Evolutionary conservation across 2,113 vertebrate species (phyloP).

Genomic region (Oriolus oriolus): DNA sequence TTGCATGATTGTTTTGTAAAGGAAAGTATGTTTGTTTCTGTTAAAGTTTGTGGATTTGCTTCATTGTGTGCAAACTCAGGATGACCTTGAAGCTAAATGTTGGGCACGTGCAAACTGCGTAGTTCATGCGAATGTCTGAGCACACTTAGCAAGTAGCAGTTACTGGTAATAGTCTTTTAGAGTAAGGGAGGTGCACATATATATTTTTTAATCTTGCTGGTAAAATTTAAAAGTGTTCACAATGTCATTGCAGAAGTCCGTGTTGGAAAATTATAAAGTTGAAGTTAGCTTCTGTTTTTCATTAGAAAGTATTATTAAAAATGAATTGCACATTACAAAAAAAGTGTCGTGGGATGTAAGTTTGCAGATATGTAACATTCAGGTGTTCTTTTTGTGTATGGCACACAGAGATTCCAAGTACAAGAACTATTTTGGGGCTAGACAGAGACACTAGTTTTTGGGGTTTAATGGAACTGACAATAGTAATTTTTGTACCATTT

Average conservation of each 20-base stretch:
- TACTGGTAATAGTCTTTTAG: conserved; percentile 48
- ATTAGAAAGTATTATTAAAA: conserved; percentile 55
- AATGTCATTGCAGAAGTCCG: conserved; percentile 40
- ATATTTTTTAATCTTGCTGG: conserved; percentile 62
- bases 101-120: conserved; percentile 25
- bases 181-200: conserved; percentile 24
- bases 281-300: conserved; percentile 56
- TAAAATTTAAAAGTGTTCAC: conserved; percentile 63
- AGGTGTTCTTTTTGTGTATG: conserved; percentile 64
- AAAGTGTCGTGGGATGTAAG: conserved; percentile 58
- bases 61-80: conserved; percentile 73
- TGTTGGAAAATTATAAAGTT: conserved; percentile 47
- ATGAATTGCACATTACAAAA: conserved; percentile 62
- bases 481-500: conserved; percentile 72
- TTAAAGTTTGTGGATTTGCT: conserved; percentile 16
- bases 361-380: conserved; percentile 69
- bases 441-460: conserved; percentile 72
- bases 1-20: conserved; percentile 78
- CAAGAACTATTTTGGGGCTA: conserved; percentile 74
- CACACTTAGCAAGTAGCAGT: conserved; percentile 45
- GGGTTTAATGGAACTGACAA: conserved; percentile 61
- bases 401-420: conserved; percentile 70
- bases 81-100: conserved; percentile 64
- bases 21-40: neutral
- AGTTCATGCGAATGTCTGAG: neutral